These are phyloP conservation scores for Clarias batrachus DNA, from an alignment of 2,113 vertebrate genomes.

Conservation along the genomic window DNA sequence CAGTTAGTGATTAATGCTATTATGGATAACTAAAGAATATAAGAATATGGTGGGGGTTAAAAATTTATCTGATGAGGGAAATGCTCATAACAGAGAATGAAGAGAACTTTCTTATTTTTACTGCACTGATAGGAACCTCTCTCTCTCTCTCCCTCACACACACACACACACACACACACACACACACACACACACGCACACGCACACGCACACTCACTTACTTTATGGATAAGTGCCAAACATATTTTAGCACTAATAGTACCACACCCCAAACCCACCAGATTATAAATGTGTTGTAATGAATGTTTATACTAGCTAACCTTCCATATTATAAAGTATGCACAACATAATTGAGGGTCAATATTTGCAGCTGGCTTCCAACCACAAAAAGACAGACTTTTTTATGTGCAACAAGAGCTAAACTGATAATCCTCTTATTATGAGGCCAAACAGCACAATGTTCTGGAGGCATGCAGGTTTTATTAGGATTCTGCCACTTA, in stretches of 20 bases:
- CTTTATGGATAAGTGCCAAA: conserved; percentile 47
- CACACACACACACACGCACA: background rate
- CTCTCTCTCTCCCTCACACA: too few relatives aligned
- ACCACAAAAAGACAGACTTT: conserved; percentile 59
- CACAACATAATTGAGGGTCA: conserved; percentile 58
- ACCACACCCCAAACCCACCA: conserved; percentile 42
- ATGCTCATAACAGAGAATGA: background rate
- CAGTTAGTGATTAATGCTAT: background rate
- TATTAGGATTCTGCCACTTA: background rate
- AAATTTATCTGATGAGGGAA: background rate
- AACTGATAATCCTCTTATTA: background rate
- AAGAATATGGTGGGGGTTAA: background rate
- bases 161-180: conserved; percentile 5
- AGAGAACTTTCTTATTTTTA: background rate
- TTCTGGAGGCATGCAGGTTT: background rate
- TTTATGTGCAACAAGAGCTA: background rate
- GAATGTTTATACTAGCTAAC: conserved; percentile 63
- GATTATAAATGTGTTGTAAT: conserved; percentile 60
- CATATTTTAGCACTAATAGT: conserved; percentile 49
- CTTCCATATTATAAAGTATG: conserved; percentile 60
- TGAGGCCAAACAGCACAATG: background rate
- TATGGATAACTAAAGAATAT: background rate
- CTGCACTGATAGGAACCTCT: background rate
- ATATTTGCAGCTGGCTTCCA: conserved; percentile 59
- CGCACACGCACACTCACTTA: background rate